phyloP scores from a whole-genome alignment of 2,113 vertebrate genomes.

The Crotalus tigris region DNA sequence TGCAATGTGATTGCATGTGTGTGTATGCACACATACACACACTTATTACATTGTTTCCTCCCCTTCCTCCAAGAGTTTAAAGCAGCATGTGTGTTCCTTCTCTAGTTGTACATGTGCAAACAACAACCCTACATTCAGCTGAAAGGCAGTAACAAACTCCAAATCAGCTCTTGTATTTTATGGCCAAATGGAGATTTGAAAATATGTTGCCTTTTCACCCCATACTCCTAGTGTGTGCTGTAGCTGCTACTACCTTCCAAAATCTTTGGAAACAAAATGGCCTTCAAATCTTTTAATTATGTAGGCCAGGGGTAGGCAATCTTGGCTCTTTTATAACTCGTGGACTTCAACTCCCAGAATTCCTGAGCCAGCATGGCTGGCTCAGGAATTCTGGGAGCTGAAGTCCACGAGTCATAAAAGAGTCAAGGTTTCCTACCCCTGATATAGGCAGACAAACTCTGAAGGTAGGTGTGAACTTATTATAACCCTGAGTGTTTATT shows the following conservation, averaged over 20 bases:
- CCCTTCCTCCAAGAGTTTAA: background rate
- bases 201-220: background rate
- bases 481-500: background rate
- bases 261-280: background rate
- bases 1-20: background rate
- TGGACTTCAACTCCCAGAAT: no score
- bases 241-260: background rate
- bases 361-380: no score
- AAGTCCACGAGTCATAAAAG: no score
- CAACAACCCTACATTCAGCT: background rate
- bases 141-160: background rate
- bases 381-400: no score
- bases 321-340: no score
- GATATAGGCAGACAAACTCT: background rate
- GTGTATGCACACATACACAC: fast-evolving
- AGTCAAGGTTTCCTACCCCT: no score
- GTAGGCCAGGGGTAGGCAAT: no score
- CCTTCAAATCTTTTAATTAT: background rate
- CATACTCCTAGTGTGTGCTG: background rate
- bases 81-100: background rate
- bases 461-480: background rate
- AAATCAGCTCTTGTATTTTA: background rate
- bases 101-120: background rate
- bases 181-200: background rate
- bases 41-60: background rate